A percentile compares a stretch with the other conserved stretches of the same genome.
phyloP scores from a whole-genome alignment of 2,113 vertebrate genomes.

The Oriolus oriolus region DNA sequence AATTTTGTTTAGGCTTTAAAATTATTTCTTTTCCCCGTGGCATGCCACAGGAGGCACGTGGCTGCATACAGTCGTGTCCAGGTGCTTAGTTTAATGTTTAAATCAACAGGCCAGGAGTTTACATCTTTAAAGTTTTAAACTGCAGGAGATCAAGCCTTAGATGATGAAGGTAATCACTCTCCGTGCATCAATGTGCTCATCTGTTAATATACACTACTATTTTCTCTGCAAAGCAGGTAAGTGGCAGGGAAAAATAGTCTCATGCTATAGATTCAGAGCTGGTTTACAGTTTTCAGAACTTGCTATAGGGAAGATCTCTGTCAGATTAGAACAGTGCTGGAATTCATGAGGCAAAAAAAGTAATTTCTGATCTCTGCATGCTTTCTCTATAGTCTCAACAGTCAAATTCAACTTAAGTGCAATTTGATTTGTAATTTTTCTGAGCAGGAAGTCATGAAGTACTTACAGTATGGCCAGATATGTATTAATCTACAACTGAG shows the following conservation, averaged over 20 bases:
- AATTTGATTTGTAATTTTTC: not conserved
- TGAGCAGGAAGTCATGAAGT: not conserved
- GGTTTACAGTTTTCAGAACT: not conserved
- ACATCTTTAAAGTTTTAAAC: not conserved
- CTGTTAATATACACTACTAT: not conserved
- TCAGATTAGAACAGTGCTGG: not conserved
- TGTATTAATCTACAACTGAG: not conserved
- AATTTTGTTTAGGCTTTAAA: not conserved
- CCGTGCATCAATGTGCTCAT: not conserved
- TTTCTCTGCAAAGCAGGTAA: not conserved
- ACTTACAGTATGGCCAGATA: not conserved
- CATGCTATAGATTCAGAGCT: not conserved
- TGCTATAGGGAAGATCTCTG: not conserved
- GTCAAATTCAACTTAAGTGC: not conserved
- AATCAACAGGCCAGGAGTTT: not conserved
- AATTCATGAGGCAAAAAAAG: not conserved
- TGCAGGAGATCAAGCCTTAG: not conserved
- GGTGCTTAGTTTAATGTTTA: not conserved
- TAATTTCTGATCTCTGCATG: slow-evolving; percentile 18
- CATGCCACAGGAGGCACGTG: not conserved
- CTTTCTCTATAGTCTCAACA: not conserved
- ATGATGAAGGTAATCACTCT: not conserved
- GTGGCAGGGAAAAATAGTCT: not conserved
- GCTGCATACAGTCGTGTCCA: not conserved
- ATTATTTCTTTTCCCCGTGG: not conserved